A percentile compares a stretch with the other conserved stretches of the same genome.
Conservation (phyloP, 2,113 vertebrate genomes). For the Nothocercus nigrocapillus region DNA sequence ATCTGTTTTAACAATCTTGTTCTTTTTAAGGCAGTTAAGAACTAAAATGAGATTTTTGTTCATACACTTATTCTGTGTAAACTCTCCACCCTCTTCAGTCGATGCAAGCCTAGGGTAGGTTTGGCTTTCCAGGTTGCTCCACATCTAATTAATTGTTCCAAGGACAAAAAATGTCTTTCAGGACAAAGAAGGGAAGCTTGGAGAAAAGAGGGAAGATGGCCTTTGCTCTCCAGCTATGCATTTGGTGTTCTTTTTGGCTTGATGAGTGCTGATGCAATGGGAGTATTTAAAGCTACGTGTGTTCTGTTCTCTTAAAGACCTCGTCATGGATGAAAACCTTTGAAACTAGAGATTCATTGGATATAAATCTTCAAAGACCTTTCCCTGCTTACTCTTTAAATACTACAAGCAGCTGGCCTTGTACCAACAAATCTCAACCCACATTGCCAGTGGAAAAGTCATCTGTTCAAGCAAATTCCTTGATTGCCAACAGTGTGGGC, state of each 20-base stretch:
- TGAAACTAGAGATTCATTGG: constrained; percentile 21
- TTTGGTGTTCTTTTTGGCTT: constrained; percentile 25
- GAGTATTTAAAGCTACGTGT: neutral
- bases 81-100: neutral
- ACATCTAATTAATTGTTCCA: neutral
- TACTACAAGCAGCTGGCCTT: constrained; percentile 48
- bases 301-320: constrained; percentile 44
- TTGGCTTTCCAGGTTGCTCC: neutral
- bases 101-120: neutral
- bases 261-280: neutral
- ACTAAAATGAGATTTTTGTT: constrained; percentile 6
- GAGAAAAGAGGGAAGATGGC: neutral
- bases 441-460: neutral
- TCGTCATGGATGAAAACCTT: constrained; percentile 42
- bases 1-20: neutral
- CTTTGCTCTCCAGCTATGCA: neutral
- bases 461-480: neutral
- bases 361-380: constrained; percentile 32
- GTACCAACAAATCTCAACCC: neutral
- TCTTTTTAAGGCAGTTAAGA: neutral
- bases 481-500: constrained; percentile 32
- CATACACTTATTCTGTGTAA: neutral
- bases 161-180: neutral
- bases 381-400: constrained; percentile 6
- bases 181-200: neutral